Base-by-base conservation (phyloP, 2,113 vertebrate genomes). In the Meleagris gallopavo region DNA sequence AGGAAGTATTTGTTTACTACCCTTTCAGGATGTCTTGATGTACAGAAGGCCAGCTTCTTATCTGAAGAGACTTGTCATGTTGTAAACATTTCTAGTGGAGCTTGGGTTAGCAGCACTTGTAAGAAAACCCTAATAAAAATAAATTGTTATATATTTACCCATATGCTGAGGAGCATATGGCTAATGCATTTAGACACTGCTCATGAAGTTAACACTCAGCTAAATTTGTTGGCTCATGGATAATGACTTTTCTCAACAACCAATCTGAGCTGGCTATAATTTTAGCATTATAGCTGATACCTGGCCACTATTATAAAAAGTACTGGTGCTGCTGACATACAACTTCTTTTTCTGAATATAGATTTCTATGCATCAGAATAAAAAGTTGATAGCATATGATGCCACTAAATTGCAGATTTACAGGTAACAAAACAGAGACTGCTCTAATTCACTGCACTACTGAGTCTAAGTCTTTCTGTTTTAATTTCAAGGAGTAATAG, bases 91-190 rank as follows among this genome's bases (percentile, higher is more conserved):
- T 91, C 75, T 74, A 70, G 70, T 15, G 20, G 57, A 95, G 73
- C 79, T 89, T 92, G 84, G 76, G 75, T 85, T 94, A 96, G 86
- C 73, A 92, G 66, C 88, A 74, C 93, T 94, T 89, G 60, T 85
- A 97, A 90, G 89, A 95, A 96, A 95, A 84, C 60, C 5, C 62
- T 97, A 97, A 97, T 96, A 95, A 97, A 97, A 97, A 97, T 95
- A 97, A 97, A 97, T 97, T 95, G 95, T 93, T 97, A 95, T 89
- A 55, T 96, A 96, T 97, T 96, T 97, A 95, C 93, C 95, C 97
- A 97, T 97, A 97, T 97, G 96, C 94, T 94, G 93, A 94, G 84
- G 67, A 97, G 64, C 96, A 97, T 96, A 95, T 97, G 97, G 94
- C 93, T 97, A 97, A 97, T 95, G 95, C 90, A 78, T 97, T 97